Conservation (phyloP, 2,113 vertebrate species). For the Bungarus multicinctus region DNA sequence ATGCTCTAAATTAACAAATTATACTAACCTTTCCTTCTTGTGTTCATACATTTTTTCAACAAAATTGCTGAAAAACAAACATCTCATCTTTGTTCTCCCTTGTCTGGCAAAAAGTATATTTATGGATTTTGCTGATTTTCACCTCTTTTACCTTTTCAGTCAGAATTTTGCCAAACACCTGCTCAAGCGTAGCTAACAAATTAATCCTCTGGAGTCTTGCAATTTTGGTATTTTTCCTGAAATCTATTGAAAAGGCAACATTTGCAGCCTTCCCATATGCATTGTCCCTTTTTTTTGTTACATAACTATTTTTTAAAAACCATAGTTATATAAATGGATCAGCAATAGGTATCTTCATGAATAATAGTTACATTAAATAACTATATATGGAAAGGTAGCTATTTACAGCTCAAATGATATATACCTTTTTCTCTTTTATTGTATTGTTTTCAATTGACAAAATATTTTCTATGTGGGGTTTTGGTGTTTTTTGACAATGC, state of each 20-base stretch:
- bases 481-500: background rate
- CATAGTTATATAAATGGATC: background rate
- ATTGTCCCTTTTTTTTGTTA: background rate
- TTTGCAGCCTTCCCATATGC: background rate
- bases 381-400: too few species aligned
- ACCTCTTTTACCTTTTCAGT: background rate
- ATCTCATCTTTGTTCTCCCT: background rate
- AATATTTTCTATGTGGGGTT: background rate
- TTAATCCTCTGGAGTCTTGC: background rate
- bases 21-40: background rate
- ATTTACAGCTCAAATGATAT: background rate
- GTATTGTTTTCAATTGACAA: background rate
- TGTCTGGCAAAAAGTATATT: background rate
- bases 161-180: background rate
- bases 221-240: background rate
- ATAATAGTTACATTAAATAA: background rate
- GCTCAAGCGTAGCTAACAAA: background rate
- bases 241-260: background rate
- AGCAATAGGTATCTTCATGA: background rate
- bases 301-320: background rate
- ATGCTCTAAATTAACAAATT: background rate
- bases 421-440: background rate
- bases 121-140: background rate
- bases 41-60: background rate
- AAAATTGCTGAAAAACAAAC: background rate